Evolutionary conservation across 2,888 invertebrate genomes (phyloP), one percentile per base, ranked within the genome.

Genomic region (Nephrocerus scutellatus): DNA sequence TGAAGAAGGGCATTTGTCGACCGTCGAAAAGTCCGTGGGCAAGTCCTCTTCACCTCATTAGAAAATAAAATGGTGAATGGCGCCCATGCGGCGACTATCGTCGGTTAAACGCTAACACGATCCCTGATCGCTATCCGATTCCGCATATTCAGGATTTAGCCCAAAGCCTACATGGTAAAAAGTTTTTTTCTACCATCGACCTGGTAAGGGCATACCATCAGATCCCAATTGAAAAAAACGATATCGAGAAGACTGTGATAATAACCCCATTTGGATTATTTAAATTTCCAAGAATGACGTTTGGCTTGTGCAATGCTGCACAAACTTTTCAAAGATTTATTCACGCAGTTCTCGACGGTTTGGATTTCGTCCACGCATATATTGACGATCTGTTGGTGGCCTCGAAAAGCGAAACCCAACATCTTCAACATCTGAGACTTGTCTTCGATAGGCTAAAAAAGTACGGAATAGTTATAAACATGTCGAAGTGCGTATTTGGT

Each of bases 341-440:
- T 24, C 30, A 48, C 23, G 21, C 39, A 21, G 35, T 47, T 4
- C 23, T 46, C 6, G 36, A 36, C 2, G 42, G 44, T 8, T 26
- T 45, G 22, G 19, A 18, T 2, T 46, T 46, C 25, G 44, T 38
- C 10, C 53, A 46, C 24, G 36, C 44, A 5, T 60, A 60, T 34
- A 16, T 59, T 0, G 59, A 59, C 30, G 57, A 57, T 28, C 48
- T 58, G 8, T 33, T 54, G 6, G 42, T 59, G 3, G 51, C 53
- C 4, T 53, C 57, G 2, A 25, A 23, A 13, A 30, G 46, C 8
- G 30, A 36, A 10, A 36, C 48, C 6, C 37, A 54, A 12, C 56
- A 53, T 30, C 23, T 26, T 19, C 9, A 34, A 15, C 54, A 55
- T 20, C 12, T 57, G 1, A n/a, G 41, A 16, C 7, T 6, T 6